A percentile compares a stretch with the other conserved stretches of the same genome.
These are phyloP conservation scores for Tiliqua scincoides DNA, from an alignment of 2,113 vertebrate genomes.

Conservation along the genomic window DNA sequence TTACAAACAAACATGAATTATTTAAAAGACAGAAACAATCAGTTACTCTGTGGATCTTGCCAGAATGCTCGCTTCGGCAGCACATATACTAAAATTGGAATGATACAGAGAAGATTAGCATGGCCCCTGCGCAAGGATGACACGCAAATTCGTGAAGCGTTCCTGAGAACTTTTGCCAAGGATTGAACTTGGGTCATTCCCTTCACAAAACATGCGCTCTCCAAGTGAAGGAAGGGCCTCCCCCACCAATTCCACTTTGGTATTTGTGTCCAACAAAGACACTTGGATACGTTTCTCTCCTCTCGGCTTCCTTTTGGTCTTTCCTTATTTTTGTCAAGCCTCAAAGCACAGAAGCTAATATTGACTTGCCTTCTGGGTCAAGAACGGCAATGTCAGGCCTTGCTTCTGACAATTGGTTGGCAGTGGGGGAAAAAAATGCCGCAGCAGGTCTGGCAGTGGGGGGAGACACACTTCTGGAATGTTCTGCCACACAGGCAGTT, in stretches of 20 bases:
- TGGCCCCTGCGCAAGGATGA: too few species aligned
- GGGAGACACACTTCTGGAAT: background rate
- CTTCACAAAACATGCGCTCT: background rate
- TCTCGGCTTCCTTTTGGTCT: background rate
- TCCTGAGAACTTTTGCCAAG: too few species aligned
- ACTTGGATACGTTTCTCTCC: background rate
- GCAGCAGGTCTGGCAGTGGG: background rate
- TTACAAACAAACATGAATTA: too few species aligned
- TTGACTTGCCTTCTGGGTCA: slow-evolving; percentile 1
- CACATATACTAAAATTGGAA: too few species aligned
- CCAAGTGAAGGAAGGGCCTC: background rate
- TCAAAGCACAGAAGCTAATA: background rate
- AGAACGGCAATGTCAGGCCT: slow-evolving; percentile 1
- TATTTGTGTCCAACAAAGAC: background rate
- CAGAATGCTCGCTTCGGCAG: too few species aligned
- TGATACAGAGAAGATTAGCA: too few species aligned
- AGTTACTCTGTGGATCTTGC: too few species aligned
- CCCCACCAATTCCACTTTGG: background rate
- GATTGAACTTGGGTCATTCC: background rate
- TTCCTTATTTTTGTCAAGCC: background rate
- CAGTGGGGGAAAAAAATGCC: background rate
- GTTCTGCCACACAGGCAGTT: background rate
- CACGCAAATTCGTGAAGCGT: too few species aligned
- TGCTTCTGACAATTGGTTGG: background rate
- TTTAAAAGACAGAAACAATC: too few species aligned